Evolutionary conservation across 2,888 invertebrate genomes (phyloP).

Genomic region (Antheraea assamensis): DNA sequence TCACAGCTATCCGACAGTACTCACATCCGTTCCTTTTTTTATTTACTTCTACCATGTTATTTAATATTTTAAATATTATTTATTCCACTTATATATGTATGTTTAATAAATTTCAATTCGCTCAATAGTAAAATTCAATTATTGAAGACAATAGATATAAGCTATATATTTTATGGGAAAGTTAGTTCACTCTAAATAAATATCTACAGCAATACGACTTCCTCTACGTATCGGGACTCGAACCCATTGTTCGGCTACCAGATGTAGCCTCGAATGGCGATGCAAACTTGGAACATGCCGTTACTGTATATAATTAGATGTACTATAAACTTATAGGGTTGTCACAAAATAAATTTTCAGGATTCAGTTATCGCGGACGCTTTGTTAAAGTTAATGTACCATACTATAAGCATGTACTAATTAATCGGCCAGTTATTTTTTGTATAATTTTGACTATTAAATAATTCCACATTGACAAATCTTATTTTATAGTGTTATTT

Average conservation of each 20-base stretch:
- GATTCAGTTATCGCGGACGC: not conserved
- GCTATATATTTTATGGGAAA: not conserved
- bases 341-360: not conserved
- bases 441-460: no score
- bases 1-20: not conserved
- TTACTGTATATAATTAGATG: slow-evolving; percentile 10
- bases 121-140: not conserved
- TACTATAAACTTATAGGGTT: not conserved
- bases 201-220: not conserved
- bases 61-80: no score
- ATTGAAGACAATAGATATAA: not conserved
- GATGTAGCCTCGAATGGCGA: slow-evolving; percentile 18
- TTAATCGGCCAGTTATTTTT: no score
- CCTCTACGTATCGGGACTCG: not conserved
- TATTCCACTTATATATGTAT: no score
- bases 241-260: slow-evolving; percentile 4
- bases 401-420: no score
- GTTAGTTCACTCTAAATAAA: not conserved
- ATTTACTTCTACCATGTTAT: not conserved
- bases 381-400: no score
- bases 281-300: slow-evolving; percentile 14
- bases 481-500: no score
- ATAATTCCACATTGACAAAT: no score
- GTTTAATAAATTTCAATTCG: no score
- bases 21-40: no score